Conservation (phyloP, 2,888 invertebrate genomes). For the Gymnocheta viridis region DNA sequence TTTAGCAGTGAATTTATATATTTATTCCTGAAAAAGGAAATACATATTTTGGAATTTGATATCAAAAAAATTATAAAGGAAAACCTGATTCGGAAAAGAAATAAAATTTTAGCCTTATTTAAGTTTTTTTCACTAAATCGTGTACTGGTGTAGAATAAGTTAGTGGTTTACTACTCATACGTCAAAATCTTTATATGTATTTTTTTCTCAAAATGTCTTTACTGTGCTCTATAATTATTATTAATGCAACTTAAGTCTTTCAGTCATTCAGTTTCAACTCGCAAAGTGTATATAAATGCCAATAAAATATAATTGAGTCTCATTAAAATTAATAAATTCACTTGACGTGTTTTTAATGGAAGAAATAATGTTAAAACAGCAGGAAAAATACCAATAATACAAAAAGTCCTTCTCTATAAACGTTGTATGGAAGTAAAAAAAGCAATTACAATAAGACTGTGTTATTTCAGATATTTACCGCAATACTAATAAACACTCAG, state of each 20-base stretch:
- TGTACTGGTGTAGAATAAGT: no score
- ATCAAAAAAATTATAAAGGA: no score
- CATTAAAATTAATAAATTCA: slow-evolving; percentile 70
- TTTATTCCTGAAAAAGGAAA: no score
- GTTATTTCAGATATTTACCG: not conserved
- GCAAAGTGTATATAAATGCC: slow-evolving; percentile 54
- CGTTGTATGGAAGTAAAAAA: not conserved
- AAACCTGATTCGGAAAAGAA: no score
- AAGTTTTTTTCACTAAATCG: no score
- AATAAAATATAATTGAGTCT: slow-evolving; percentile 69
- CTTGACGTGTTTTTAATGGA: slow-evolving; percentile 53
- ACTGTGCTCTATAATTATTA: not conserved
- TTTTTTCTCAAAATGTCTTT: not conserved
- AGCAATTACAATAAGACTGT: not conserved
- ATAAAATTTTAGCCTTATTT: no score
- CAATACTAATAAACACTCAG: not conserved
- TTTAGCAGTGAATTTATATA: no score
- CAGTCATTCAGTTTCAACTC: slow-evolving; percentile 24
- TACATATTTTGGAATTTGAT: no score
- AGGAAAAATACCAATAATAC: not conserved
- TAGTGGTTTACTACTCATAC: no score
- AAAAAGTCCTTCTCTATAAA: not conserved
- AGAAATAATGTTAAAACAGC: not conserved
- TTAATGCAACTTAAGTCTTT: slow-evolving; percentile 33
- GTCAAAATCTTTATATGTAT: not conserved